Conservation (phyloP, 2,888 invertebrate species). For the Campoplex capitator region DNA sequence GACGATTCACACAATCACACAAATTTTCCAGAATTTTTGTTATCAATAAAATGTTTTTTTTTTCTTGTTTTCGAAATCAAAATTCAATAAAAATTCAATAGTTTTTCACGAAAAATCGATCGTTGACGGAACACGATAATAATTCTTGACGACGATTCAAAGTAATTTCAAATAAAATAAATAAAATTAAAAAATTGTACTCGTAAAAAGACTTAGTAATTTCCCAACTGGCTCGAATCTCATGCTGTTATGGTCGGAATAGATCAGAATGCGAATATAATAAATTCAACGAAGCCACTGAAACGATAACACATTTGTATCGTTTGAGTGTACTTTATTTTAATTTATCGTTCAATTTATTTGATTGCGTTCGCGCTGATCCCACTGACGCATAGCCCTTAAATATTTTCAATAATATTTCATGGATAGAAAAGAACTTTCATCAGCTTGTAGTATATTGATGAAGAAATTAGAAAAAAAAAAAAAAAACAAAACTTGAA, state of each 20-base stretch:
- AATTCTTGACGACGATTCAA: neutral
- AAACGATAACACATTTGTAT: constrained; percentile 12
- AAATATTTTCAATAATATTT: constrained; percentile 7
- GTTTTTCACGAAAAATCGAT: neutral
- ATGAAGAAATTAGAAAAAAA: neutral
- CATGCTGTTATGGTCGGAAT: constrained; percentile 7
- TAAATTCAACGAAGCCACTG: constrained; percentile 5
- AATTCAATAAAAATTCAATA: neutral
- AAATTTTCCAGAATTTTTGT: neutral
- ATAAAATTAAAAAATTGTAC: neutral
- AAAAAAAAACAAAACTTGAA: neutral
- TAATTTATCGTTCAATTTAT: constrained; percentile 16
- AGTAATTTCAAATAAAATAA: neutral
- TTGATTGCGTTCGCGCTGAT: constrained; percentile 5
- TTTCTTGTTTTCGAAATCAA: neutral
- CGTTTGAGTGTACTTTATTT: constrained; percentile 30
- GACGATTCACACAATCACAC: too few relatives aligned
- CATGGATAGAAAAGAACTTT: neutral
- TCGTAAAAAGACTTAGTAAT: neutral
- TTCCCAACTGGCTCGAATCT: neutral
- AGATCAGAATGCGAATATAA: constrained; percentile 19
- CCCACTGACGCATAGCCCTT: neutral
- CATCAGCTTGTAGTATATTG: neutral
- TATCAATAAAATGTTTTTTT: neutral
- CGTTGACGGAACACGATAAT: neutral